Base-by-base conservation (phyloP, 2,888 invertebrate genomes). In the Cheilosia vernalis region DNA sequence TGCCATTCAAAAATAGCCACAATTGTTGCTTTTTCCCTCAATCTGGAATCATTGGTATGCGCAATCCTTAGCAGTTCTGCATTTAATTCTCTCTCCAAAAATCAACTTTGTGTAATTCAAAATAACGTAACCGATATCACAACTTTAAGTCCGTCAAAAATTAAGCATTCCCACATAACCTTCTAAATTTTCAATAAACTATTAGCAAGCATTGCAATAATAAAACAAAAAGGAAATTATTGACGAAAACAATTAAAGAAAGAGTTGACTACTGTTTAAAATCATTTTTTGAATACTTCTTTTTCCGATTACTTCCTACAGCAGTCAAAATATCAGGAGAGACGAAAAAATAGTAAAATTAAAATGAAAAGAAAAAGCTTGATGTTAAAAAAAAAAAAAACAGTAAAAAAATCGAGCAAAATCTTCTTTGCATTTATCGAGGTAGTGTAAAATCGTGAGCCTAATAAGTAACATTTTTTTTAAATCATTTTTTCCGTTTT, bases 341-440 rank as follows among this genome's bases (percentile, higher is more conserved):
- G 5, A 2, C 30, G 13, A 55, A 42, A 24, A 44, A 13, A 19
- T 6, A 49, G 0, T 7, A 30, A 61, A 44, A 24, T 15, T 15
- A 44, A 27, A 27, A 33, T 19, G 17, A 21, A 55, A 70, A 51
- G 2, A 44, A 37, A 37, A 2, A 37, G 37, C 33, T 37, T 13
- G 4, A 13, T 13, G 4, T 37, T 37, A 56, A 10, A 17, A 30
- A 30, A 30, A 19, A 13, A 63, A 17, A 30, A 30, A 30, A 19
- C 9, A 63, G n/a, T 56, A 55, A 56, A 67, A 74, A 27, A n/a
- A n/a, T n/a, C n/a, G n/a, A n/a, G n/a, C n/a, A n/a, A 55, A 79
- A 66, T 74, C 80, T 69, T 79, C 33, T 51, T 84, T 79, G 79
- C 83, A 67, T 55, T 55, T 56, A 78, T 83, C 58, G 55, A 72